These are phyloP conservation scores for Polymixis lichenea DNA, from an alignment of 2,888 invertebrate genomes.

Conservation along the genomic window DNA sequence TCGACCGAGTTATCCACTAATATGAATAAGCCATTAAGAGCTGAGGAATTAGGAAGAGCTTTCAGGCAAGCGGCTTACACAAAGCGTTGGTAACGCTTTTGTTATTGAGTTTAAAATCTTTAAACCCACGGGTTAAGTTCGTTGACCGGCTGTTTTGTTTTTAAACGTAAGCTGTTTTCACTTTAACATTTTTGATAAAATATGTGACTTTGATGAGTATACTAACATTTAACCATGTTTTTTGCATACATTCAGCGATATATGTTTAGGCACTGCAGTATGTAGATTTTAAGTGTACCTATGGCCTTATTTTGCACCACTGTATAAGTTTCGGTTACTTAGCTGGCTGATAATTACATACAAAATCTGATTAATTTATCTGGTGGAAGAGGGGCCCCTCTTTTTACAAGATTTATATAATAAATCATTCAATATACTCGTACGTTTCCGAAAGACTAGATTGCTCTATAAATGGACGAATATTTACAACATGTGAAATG, in stretches of 20 bases:
- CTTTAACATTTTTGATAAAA: constrained; percentile 33
- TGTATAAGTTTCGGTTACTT: neutral
- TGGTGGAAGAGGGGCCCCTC: too few species aligned
- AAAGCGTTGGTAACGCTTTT: constrained; percentile 42
- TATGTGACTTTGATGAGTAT: constrained; percentile 27
- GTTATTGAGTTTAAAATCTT: constrained; percentile 41
- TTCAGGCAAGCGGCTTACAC: constrained; percentile 37
- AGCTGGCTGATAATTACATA: neutral
- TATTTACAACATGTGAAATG: neutral
- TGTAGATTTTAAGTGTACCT: neutral
- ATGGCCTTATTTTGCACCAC: neutral
- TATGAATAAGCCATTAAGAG: constrained; percentile 44
- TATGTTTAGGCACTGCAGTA: constrained; percentile 12
- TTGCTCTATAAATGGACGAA: neutral
- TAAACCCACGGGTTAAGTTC: constrained; percentile 23
- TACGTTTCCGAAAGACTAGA: neutral
- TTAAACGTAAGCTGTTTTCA: constrained; percentile 29
- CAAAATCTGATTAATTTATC: neutral
- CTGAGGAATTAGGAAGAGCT: constrained; percentile 37
- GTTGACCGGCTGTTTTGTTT: constrained; percentile 40
- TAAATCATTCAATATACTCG: too few species aligned
- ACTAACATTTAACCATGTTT: neutral
- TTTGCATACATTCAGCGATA: constrained; percentile 3
- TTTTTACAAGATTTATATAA: too few species aligned
- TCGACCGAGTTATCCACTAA: constrained; percentile 32